These are phyloP conservation scores for Grus americana DNA, from an alignment of 2,113 vertebrate genomes.

Conservation along the genomic window DNA sequence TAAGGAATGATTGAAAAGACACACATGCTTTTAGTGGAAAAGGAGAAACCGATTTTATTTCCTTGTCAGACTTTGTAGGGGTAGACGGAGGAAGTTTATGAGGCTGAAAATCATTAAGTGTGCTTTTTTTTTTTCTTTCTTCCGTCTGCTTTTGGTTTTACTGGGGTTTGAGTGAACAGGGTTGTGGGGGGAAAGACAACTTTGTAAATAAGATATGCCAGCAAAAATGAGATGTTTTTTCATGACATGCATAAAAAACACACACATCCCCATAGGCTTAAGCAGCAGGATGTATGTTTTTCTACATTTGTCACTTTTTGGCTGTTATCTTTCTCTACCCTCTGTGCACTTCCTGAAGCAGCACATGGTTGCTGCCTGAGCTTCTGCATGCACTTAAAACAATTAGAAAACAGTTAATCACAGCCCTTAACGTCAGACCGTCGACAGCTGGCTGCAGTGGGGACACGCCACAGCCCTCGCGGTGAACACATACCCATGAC, in stretches of 20 bases:
- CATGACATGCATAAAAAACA: not conserved
- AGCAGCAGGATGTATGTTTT: not conserved
- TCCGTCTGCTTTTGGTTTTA: not conserved
- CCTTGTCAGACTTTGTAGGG: not conserved
- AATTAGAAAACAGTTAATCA: not conserved
- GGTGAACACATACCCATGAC: rapidly evolving
- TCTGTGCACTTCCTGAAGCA: not conserved
- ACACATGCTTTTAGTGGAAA: conserved; percentile 7
- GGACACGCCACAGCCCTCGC: not conserved
- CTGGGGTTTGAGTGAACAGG: not conserved
- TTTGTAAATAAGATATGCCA: not conserved
- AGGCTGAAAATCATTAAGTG: not conserved
- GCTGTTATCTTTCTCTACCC: not conserved
- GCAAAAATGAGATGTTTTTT: not conserved
- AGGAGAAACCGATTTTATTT: not conserved
- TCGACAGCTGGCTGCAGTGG: rapidly evolving
- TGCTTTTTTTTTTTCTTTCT: not conserved
- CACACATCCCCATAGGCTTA: not conserved
- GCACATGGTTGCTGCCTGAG: not conserved
- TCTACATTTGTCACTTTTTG: not conserved
- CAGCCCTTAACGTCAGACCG: not conserved
- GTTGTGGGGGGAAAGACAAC: not conserved
- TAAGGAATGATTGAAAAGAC: conserved; percentile 12
- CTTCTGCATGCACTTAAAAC: not conserved
- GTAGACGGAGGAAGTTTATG: not conserved